A percentile compares a stretch with the other conserved stretches of the same genome.
phyloP scores from a whole-genome alignment of 2,797 vertebrate genomes.

The Dendrocincla tyrannina region DNA sequence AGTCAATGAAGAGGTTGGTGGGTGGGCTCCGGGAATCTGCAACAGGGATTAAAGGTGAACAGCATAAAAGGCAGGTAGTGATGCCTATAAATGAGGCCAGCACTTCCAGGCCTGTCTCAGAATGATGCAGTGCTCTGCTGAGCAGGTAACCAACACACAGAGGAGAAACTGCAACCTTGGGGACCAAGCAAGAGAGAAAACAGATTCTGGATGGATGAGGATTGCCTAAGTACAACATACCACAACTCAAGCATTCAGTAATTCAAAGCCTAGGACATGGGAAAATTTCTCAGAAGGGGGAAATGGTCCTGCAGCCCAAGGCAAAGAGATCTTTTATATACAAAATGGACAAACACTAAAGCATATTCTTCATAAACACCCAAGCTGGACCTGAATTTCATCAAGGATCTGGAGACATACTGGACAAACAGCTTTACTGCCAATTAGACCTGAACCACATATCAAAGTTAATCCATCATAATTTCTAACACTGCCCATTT shows the following conservation, averaged over 20 bases:
- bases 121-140: fast-evolving
- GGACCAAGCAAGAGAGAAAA: background rate
- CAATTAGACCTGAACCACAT: background rate
- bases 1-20: slow-evolving; percentile 79
- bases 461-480: background rate
- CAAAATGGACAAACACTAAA: fast-evolving
- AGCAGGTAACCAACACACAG: background rate
- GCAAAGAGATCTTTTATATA: background rate
- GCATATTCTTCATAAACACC: background rate
- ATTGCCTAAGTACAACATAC: background rate
- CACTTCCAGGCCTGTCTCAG: background rate
- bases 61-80: background rate
- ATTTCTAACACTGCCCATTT: background rate
- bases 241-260: background rate
- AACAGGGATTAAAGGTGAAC: background rate
- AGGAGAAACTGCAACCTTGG: background rate
- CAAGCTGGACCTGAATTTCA: background rate
- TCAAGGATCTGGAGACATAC: background rate
- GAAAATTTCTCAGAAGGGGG: background rate
- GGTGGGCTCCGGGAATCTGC: slow-evolving; percentile 85
- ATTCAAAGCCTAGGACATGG: background rate
- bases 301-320: background rate
- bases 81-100: background rate
- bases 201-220: background rate
- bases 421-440: background rate